Evolutionary conservation across 2,113 vertebrate species (phyloP), one percentile per base, ranked within the genome.

Genomic region (Heloderma charlesbogerti): DNA sequence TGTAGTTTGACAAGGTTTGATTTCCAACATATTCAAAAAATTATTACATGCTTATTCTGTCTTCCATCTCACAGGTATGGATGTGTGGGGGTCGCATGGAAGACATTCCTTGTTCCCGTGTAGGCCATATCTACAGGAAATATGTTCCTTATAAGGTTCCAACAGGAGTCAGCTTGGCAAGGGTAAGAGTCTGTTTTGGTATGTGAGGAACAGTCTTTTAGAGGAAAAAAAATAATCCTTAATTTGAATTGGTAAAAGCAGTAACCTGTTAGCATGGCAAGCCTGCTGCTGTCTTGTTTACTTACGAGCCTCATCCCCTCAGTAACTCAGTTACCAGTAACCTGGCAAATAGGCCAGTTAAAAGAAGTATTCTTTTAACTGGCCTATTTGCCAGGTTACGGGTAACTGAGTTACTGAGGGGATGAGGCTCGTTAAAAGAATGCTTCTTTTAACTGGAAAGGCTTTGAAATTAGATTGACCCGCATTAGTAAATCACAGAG

Each of bases 91-190:
- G 98, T 63, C 97, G 97, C 54, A 98, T 98, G 98, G 98, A 98
- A 90, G 98, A 98, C 91, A 97, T 98, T 51, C 98, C 98, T 78
- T 99, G 99, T 96, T 99, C 99, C 88, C 97, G 99, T 92, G 99
- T 99, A 67, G 99, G 99, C 9, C 99, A 99, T 92, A 99, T 99
- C 96, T 99, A 99, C 96, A 97, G 99, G 95, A 99, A 99, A 97
- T 99, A 99, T 0, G 99, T 99, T 75, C 99, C 99, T 4, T 99
- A 99, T 97, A 99, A 99, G 90, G 98, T 99, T 75, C 99, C 99
- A 0, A 98, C 98, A 10, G 99, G 99, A 72, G 98, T 99, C 96
- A 99, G 99, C 94, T 95, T 99, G 93, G 98, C 98, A 25, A 97
- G 98, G 97, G 99, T 99, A 97, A 98, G 96, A 95, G 40, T 86